phyloP scores from a whole-genome alignment of 2,888 invertebrate genomes.

The Anticlea derivata region DNA sequence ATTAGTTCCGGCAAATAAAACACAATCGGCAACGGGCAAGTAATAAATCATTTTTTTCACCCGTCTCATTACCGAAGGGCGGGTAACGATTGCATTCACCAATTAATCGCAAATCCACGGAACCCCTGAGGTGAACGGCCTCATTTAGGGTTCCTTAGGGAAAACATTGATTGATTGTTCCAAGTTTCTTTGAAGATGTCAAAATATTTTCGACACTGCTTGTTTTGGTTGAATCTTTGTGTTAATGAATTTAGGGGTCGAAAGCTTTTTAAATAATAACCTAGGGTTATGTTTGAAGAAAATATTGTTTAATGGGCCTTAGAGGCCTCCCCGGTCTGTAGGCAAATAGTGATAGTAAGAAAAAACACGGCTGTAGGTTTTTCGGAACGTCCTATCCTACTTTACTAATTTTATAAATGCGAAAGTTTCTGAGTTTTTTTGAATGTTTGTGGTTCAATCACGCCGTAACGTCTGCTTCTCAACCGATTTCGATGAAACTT shows the following conservation, averaged over 20 bases:
- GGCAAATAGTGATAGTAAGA: background rate
- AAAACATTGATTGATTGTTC: conserved; percentile 38
- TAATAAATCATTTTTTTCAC: conserved; percentile 47
- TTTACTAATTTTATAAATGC: no score
- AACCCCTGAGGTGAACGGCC: conserved; percentile 63
- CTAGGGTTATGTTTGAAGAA: background rate
- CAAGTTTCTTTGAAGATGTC: conserved; percentile 49
- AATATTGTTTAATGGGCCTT: background rate
- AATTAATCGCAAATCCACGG: conserved; percentile 73
- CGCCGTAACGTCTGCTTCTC: no score
- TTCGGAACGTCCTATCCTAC: no score
- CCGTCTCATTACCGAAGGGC: conserved; percentile 49
- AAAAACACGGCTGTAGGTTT: no score
- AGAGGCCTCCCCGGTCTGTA: no score
- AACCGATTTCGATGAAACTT: no score
- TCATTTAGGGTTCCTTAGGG: conserved; percentile 47
- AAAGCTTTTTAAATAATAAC: conserved; percentile 15
- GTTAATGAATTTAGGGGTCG: conserved; percentile 25
- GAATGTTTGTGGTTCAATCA: no score
- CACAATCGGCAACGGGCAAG: conserved; percentile 19
- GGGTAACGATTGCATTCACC: conserved; percentile 58
- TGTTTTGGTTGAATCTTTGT: conserved; percentile 41
- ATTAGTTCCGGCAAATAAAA: conserved; percentile 25
- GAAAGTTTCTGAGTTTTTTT: no score
- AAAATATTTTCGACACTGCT: conserved; percentile 63